These are phyloP conservation scores for Antechinus flavipes DNA, from an alignment of 2,113 vertebrate genomes.

Conservation along the genomic window DNA sequence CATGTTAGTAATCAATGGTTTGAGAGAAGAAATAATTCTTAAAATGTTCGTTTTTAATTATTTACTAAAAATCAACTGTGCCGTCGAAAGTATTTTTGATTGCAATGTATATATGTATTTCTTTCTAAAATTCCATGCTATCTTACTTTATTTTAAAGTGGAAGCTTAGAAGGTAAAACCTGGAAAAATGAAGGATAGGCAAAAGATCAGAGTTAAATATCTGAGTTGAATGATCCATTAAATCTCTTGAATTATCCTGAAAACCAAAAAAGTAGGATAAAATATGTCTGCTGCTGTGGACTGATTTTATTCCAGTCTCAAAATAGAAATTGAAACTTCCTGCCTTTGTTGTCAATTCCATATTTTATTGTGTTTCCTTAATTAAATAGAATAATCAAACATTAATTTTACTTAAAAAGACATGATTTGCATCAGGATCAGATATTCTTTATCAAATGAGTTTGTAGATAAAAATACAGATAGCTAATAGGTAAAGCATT, in stretches of 20 bases:
- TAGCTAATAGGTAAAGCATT: not conserved
- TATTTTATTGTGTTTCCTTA: not conserved
- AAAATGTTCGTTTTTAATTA: not conserved
- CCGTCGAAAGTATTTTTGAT: not conserved
- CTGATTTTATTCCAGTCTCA: constrained; percentile 11
- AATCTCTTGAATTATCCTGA: not conserved
- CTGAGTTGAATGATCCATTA: constrained; percentile 24
- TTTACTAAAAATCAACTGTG: not conserved
- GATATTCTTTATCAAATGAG: not conserved
- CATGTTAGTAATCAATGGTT: not conserved
- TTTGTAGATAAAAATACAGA: not conserved
- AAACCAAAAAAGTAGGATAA: not conserved
- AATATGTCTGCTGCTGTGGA: not conserved
- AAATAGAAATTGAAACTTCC: not conserved
- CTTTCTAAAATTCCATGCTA: constrained; percentile 20
- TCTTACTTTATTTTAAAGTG: constrained; percentile 10
- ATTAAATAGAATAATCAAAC: not conserved
- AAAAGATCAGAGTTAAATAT: constrained; percentile 28
- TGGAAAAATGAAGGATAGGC: constrained; percentile 25
- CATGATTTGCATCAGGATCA: not conserved
- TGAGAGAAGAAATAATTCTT: not conserved
- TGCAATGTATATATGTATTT: not conserved
- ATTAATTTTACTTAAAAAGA: not conserved
- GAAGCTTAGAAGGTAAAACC: constrained; percentile 1
- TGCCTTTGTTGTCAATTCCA: not conserved